A percentile compares a stretch with the other conserved stretches of the same genome.
These are phyloP conservation scores for Sericinus montela DNA, from an alignment of 2,888 invertebrate species.

Conservation along the genomic window DNA sequence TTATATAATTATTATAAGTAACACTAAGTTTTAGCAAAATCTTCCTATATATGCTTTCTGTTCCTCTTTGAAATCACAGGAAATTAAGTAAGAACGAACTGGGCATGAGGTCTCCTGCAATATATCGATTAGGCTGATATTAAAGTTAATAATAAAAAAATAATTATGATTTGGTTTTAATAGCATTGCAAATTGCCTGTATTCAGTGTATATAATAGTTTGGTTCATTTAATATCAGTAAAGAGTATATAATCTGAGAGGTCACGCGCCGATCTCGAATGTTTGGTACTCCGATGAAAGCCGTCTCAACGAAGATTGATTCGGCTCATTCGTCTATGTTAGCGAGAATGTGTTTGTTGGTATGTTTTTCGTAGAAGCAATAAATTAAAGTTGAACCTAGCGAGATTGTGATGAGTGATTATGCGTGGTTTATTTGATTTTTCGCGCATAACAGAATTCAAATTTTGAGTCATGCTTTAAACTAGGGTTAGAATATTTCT, in stretches of 20 bases:
- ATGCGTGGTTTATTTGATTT: constrained; percentile 16
- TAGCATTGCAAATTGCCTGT: no score
- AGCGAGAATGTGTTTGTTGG: constrained; percentile 1
- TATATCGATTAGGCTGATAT: no score
- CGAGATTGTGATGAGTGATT: constrained; percentile 17
- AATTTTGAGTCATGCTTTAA: not conserved
- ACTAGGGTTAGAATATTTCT: no score
- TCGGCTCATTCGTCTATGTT: constrained; percentile 24
- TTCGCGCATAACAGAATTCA: not conserved
- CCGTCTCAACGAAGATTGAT: constrained; percentile 25
- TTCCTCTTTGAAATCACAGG: no score
- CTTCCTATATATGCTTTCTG: no score
- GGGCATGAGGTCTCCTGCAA: no score
- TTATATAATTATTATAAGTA: no score
- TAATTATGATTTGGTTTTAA: no score
- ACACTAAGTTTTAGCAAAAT: no score
- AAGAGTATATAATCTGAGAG: constrained; percentile 12
- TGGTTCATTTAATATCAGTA: constrained; percentile 9
- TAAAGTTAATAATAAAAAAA: no score
- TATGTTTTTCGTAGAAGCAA: constrained; percentile 10
- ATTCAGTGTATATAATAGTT: no score
- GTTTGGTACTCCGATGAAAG: constrained; percentile 22
- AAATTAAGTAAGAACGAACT: no score
- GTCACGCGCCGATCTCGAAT: constrained; percentile 6
- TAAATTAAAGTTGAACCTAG: constrained; percentile 2